Conservation (phyloP, 2,113 vertebrate species). For the Mixornis gularis region DNA sequence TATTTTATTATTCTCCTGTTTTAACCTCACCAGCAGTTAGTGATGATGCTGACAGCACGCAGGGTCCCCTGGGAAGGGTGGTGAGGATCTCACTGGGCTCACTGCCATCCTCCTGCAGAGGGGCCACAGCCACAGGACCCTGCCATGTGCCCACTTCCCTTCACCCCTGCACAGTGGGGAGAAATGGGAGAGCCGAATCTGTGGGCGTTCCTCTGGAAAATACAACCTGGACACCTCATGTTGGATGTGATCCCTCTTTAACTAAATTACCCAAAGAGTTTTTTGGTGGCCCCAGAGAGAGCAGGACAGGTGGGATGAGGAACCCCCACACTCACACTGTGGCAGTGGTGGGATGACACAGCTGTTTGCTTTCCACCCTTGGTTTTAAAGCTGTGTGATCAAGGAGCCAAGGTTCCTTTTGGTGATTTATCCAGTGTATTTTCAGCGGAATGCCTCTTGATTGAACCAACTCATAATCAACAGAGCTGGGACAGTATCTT, state of each 20-base stretch:
- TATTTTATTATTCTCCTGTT: slow-evolving; percentile 28
- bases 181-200: not conserved
- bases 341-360: not conserved
- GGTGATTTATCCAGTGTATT: not conserved
- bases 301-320: not conserved
- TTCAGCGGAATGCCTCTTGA: not conserved
- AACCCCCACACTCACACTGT: not conserved
- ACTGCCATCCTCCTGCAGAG: not conserved
- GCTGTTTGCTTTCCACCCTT: not conserved
- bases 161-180: not conserved
- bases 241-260: not conserved
- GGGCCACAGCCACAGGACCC: not conserved
- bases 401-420: not conserved
- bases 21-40: slow-evolving; percentile 49
- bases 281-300: not conserved
- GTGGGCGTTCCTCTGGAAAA: not conserved
- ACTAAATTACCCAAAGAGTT: not conserved
- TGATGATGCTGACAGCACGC: slow-evolving; percentile 3
- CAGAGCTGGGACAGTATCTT: not conserved
- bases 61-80: not conserved
- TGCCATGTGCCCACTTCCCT: not conserved
- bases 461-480: not conserved
- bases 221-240: not conserved
- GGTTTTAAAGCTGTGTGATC: not conserved
- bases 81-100: not conserved